phyloP scores from a whole-genome alignment of 2,797 vertebrate species.

The Hippoglossus hippoglossus region DNA sequence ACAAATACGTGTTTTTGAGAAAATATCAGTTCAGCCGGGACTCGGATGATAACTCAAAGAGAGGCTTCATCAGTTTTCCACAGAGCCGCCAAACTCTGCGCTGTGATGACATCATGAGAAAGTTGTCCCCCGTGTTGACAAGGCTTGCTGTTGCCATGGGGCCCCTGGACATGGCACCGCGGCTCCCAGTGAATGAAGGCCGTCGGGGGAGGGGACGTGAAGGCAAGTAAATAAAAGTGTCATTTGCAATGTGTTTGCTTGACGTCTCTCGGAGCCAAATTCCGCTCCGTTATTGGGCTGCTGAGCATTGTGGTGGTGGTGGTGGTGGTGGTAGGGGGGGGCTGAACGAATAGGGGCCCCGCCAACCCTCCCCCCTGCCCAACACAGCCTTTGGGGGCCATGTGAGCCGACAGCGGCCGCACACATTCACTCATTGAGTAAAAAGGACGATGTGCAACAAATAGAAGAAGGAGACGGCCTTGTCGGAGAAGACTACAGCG shows the following conservation, averaged over 20 bases:
- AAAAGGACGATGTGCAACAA: slow-evolving; percentile 53
- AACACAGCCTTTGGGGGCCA: slow-evolving; percentile 57
- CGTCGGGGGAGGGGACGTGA: slow-evolving; percentile 60
- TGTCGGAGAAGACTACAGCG: slow-evolving; percentile 54
- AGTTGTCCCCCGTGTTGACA: slow-evolving; percentile 72
- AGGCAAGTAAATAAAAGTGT: slow-evolving; percentile 80
- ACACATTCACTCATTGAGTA: slow-evolving; percentile 67
- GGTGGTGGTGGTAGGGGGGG: slow-evolving; percentile 4
- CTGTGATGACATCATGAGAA: slow-evolving; percentile 86
- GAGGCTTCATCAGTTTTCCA: slow-evolving; percentile 20
- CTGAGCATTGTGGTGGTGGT: slow-evolving; percentile 28
- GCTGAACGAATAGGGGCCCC: slow-evolving; percentile 52
- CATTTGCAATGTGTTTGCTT: slow-evolving; percentile 81
- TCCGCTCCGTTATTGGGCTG: slow-evolving; percentile 65
- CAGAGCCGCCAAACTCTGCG: slow-evolving; percentile 35
- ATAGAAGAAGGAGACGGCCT: slow-evolving; percentile 57
- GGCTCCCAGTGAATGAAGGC: slow-evolving; percentile 76
- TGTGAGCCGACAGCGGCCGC: slow-evolving; percentile 69
- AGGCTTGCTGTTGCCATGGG: slow-evolving; percentile 81
- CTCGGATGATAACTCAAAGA: slow-evolving; percentile 14
- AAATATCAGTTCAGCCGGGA: slow-evolving; percentile 7
- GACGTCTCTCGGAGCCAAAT: slow-evolving; percentile 68
- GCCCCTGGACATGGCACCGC: slow-evolving; percentile 72
- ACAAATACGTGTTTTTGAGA: not conserved
- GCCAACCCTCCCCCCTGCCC: not conserved